Percentiles rank a stretch among this genome's conserved stretches.
These are phyloP conservation scores for Trissolcus basalis DNA, from an alignment of 1,140 invertebrate species.

Conservation along the genomic window DNA sequence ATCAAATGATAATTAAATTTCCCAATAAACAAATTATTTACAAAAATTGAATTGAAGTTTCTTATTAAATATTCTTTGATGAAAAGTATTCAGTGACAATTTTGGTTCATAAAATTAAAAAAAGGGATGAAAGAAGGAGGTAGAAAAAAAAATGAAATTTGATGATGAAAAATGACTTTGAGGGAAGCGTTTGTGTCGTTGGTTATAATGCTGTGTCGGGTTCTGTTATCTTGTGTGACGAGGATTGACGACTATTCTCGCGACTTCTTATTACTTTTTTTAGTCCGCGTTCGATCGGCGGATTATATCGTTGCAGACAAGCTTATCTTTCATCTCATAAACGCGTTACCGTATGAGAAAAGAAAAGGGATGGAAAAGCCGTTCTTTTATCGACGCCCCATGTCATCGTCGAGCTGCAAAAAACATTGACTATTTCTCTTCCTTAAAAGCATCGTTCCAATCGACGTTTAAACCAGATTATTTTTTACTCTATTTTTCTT, in stretches of 20 bases:
- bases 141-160: slow-evolving; percentile 2
- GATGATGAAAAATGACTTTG: slow-evolving; percentile 42
- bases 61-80: too few relatives aligned
- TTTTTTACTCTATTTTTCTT: neutral
- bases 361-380: slow-evolving; percentile 34
- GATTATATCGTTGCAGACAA: slow-evolving; percentile 57
- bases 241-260: slow-evolving; percentile 58
- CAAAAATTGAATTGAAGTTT: too few relatives aligned
- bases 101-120: too few relatives aligned
- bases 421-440: slow-evolving; percentile 22
- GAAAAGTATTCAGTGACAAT: too few relatives aligned
- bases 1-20: too few relatives aligned
- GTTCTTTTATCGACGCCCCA: slow-evolving; percentile 48
- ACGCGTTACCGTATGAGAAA: slow-evolving; percentile 51
- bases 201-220: slow-evolving; percentile 44
- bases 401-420: slow-evolving; percentile 25
- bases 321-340: slow-evolving; percentile 59
- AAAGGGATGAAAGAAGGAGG: too few relatives aligned
- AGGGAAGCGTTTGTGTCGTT: slow-evolving; percentile 28
- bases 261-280: slow-evolving; percentile 38
- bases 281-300: slow-evolving; percentile 43
- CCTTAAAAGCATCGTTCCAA: slow-evolving; percentile 18
- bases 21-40: too few relatives aligned
- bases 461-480: slow-evolving; percentile 6
- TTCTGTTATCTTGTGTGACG: slow-evolving; percentile 46